These are phyloP conservation scores for Autographa pulchrina DNA, from an alignment of 2,888 invertebrate genomes.

Conservation along the genomic window DNA sequence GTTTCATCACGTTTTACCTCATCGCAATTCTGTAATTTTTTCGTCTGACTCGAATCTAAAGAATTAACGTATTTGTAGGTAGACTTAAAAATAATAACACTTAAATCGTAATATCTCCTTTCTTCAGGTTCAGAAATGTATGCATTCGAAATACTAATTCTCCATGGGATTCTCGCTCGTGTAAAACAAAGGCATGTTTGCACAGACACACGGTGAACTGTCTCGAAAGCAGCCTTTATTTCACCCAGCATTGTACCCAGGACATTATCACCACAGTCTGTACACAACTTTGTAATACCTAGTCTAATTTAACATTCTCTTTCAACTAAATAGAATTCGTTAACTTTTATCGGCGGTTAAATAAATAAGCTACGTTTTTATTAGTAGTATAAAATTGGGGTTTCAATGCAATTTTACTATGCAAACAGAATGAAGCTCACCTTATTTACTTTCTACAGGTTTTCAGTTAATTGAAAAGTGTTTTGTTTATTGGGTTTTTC, in stretches of 20 bases:
- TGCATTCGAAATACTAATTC: constrained; percentile 43
- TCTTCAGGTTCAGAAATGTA: constrained; percentile 28
- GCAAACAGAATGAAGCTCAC: constrained; percentile 12
- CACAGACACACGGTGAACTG: constrained; percentile 32
- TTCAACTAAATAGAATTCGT: constrained; percentile 16
- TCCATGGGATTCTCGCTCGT: constrained; percentile 37
- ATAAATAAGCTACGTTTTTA: constrained; percentile 30
- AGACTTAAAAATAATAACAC: too few relatives aligned
- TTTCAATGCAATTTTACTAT: constrained; percentile 28
- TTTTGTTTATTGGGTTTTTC: not conserved
- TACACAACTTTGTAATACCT: constrained; percentile 39
- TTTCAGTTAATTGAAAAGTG: not conserved
- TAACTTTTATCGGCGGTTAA: constrained; percentile 29
- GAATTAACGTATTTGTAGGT: too few relatives aligned
- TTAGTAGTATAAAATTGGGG: constrained; percentile 20
- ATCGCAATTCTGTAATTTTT: not conserved
- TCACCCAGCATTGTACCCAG: constrained; percentile 16
- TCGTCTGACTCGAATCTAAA: not conserved
- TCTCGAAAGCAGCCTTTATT: constrained; percentile 41
- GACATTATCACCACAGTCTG: constrained; percentile 13
- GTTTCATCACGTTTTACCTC: not conserved
- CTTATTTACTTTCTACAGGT: not conserved
- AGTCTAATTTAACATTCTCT: constrained; percentile 17
- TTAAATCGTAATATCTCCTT: constrained; percentile 13
- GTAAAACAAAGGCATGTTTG: constrained; percentile 32